Evolutionary conservation across 2,797 vertebrate species (phyloP), one percentile per base, ranked within the genome.

Genomic region (Heteromormyrus szaboi): DNA sequence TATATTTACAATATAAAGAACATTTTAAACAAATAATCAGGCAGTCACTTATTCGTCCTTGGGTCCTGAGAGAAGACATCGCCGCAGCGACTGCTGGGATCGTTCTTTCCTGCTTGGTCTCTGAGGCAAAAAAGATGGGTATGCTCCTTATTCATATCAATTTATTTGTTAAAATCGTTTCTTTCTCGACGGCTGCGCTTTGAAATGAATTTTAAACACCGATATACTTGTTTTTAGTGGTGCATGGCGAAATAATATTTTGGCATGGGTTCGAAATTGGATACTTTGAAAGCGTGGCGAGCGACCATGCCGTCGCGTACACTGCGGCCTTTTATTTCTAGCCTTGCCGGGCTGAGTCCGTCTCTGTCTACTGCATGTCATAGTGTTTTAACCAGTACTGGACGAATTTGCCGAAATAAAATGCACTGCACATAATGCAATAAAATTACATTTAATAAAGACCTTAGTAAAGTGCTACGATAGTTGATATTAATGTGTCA

Each of bases 21-120:
- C 56, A 8, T 46, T 46, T 22, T 5, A 56, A 29, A 33, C 14
- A 46, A 4, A 65, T 62, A 86, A 33, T 7, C 37, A 83, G 51
- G 11, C 46, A 85, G 88, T 79, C 86, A 85, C 37, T n/a, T 29
- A n/a, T 19, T 72, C 79, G 56, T 89, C 76, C 79, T 0, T 0
- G 5, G 95, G 95, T 94, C 94, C 93, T 94, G 48, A 9, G 14
- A 89, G 17, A 87, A 91, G 79, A 90, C 92, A 89, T 95, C 90
- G 92, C 89, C 94, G 95, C 95, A 92, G 93, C 94, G 96, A 93
- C 93, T 92, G 0, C 89, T 89, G 94, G 96, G 95, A 89, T 90
- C 91, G 94, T 92, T 94, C 96, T 97, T 97, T 97, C 94, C 92
- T 93, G 91, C 94, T 94, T 92, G 91, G 94, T 90, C 94, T 95